Conservation (phyloP, 2,113 vertebrate species). For the Aphelocoma coerulescens region DNA sequence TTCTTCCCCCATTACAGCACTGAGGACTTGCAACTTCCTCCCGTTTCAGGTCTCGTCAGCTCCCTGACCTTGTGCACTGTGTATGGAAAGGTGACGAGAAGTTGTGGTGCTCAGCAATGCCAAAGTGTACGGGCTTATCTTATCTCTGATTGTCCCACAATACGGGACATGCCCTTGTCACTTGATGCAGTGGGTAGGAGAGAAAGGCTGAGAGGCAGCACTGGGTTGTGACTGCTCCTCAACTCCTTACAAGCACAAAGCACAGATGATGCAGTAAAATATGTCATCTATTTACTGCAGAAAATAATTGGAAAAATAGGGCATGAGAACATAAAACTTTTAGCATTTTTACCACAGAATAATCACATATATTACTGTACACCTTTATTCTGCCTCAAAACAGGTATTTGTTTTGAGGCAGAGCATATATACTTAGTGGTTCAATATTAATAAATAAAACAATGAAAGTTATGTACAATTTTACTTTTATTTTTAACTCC, state of each 20-base stretch:
- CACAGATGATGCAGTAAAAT: not conserved
- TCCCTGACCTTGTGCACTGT: not conserved
- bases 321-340: accelerated
- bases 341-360: not conserved
- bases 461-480: not conserved
- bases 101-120: not conserved
- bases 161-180: not conserved
- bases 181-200: not conserved
- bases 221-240: not conserved
- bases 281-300: not conserved
- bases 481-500: not conserved
- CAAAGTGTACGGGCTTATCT: not conserved
- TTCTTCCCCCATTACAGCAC: not conserved
- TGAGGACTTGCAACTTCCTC: not conserved
- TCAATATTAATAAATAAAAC: not conserved
- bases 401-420: not conserved
- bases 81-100: not conserved
- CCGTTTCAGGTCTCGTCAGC: not conserved
- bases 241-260: not conserved
- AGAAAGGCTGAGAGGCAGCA: not conserved
- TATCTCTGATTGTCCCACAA: not conserved
- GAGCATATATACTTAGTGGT: not conserved
- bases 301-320: not conserved
- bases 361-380: not conserved
- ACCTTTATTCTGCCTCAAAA: not conserved